Conservation (phyloP, 2,797 vertebrate species). For the Lithobates sylvaticus region DNA sequence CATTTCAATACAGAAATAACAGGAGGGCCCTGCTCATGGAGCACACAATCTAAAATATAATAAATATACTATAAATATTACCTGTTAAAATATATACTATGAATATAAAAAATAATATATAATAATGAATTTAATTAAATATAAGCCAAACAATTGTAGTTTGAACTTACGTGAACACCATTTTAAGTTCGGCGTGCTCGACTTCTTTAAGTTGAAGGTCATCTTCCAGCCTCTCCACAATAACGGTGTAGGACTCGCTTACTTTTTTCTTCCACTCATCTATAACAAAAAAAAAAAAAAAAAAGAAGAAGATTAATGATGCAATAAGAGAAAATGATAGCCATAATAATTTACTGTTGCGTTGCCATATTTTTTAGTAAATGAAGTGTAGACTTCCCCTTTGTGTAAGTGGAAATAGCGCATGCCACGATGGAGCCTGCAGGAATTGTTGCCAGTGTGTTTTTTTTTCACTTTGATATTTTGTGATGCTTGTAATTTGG, state of each 20-base stretch:
- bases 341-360: neutral
- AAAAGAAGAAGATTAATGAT: slow-evolving; percentile 1
- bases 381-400: neutral
- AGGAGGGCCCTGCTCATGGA: too few relatives aligned
- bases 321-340: neutral
- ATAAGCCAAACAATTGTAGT: too few relatives aligned
- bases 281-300: slow-evolving; percentile 65
- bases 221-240: slow-evolving; percentile 86
- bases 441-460: neutral
- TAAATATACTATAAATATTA: too few relatives aligned
- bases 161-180: slow-evolving; percentile 87
- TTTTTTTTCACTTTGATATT: neutral
- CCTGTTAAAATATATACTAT: too few relatives aligned
- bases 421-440: neutral
- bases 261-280: slow-evolving; percentile 99
- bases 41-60: too few relatives aligned
- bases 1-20: too few relatives aligned
- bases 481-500: neutral
- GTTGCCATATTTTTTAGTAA: neutral
- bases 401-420: neutral
- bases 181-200: slow-evolving; percentile 83
- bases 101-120: too few relatives aligned
- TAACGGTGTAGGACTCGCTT: slow-evolving; percentile 88
- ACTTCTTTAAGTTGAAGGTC: slow-evolving; percentile 89
- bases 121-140: too few relatives aligned